Conservation (phyloP, 1,140 invertebrate genomes). For the Planococcus citri region DNA sequence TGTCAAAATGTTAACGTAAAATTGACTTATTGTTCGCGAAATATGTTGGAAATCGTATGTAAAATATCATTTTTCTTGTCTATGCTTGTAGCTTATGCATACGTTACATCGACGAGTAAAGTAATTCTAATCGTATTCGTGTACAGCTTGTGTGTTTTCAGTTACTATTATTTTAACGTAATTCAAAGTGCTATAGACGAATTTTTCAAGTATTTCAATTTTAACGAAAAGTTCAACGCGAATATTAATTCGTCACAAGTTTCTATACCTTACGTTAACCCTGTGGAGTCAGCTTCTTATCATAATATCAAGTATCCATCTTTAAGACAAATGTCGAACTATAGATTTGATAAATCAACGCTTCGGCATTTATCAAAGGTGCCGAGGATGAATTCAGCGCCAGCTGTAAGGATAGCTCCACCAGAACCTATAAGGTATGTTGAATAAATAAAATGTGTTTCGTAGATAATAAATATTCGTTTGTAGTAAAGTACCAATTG, state of each 20-base stretch:
- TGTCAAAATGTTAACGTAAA: neutral
- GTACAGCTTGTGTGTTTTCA: slow-evolving; percentile 7
- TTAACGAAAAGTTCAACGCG: neutral
- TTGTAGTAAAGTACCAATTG: no score
- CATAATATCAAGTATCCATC: neutral
- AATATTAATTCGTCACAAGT: neutral
- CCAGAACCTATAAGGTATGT: neutral
- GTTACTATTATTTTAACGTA: slow-evolving; percentile 10
- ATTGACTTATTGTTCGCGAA: neutral
- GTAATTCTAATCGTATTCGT: neutral
- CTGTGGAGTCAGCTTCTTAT: slow-evolving; percentile 5
- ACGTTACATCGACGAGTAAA: slow-evolving; percentile 8
- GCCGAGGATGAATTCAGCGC: neutral
- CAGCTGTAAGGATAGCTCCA: neutral
- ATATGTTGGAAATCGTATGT: slow-evolving; percentile 15
- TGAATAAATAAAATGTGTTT: no score
- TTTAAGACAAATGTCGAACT: neutral
- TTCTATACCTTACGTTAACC: neutral
- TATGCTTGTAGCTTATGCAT: slow-evolving; percentile 12
- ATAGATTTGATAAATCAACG: slow-evolving; percentile 4
- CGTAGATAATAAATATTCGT: no score
- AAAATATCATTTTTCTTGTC: slow-evolving; percentile 16
- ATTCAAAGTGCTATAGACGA: slow-evolving; percentile 14
- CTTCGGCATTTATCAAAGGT: neutral
- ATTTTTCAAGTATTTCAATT: slow-evolving; percentile 4